phyloP scores from a whole-genome alignment of 2,797 vertebrate species.

The Smutsia temminckii region DNA sequence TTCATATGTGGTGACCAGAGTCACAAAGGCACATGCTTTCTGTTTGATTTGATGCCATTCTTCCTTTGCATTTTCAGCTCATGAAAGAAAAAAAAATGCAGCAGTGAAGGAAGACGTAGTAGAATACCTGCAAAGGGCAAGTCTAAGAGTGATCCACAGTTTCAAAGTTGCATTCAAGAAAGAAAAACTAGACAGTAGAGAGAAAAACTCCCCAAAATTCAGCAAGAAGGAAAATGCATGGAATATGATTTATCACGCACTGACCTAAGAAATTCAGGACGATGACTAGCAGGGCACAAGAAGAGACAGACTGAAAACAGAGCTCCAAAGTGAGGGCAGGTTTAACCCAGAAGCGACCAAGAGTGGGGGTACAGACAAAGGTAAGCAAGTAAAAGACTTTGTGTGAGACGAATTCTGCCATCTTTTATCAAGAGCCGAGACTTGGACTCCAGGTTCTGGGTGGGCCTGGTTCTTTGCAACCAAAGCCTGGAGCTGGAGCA shows the following conservation, averaged over 20 bases:
- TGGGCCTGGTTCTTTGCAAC: background rate
- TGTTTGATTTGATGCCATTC: background rate
- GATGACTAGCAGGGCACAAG: background rate
- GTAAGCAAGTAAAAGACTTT: background rate
- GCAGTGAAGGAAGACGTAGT: background rate
- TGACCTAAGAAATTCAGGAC: background rate
- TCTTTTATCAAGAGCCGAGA: background rate
- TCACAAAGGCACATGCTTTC: background rate
- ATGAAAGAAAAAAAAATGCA: background rate
- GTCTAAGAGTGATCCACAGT: background rate
- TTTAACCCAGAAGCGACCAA: rapidly evolving
- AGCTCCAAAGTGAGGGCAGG: background rate
- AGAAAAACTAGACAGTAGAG: background rate
- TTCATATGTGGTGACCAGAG: rapidly evolving
- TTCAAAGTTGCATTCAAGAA: background rate
- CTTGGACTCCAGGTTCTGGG: too few relatives aligned
- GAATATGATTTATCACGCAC: too few relatives aligned
- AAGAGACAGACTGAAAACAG: background rate
- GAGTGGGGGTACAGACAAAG: rapidly evolving
- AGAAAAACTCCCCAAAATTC: background rate
- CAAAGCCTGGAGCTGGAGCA: background rate
- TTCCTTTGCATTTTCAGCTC: background rate
- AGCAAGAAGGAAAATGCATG: background rate
- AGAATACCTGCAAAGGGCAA: background rate
- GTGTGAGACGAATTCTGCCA: rapidly evolving